These are phyloP conservation scores for Lycia hirtaria DNA, from an alignment of 2,888 invertebrate genomes.

Conservation along the genomic window DNA sequence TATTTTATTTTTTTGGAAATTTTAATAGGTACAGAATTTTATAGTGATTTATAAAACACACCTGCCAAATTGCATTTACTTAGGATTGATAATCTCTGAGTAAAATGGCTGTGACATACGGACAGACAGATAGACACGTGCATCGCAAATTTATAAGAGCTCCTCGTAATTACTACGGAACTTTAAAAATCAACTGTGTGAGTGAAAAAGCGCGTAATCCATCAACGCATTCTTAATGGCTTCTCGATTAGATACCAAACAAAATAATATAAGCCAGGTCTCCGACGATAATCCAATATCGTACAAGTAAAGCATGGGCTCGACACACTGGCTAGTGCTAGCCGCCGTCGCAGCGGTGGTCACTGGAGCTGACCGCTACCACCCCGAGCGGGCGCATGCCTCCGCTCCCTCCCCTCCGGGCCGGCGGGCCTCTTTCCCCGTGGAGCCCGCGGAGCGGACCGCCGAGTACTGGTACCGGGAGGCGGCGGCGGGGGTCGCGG, in stretches of 20 bases:
- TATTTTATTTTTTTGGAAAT: no score
- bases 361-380: constrained; percentile 33
- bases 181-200: no score
- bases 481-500: constrained; percentile 39
- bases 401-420: background rate
- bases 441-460: constrained; percentile 27
- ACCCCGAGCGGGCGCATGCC: constrained; percentile 1
- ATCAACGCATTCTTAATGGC: no score
- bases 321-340: constrained; percentile 13
- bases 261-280: constrained; percentile 24
- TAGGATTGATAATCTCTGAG: no score
- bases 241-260: constrained; percentile 31
- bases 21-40: no score
- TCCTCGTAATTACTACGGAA: no score
- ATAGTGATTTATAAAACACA: no score
- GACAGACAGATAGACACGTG: no score
- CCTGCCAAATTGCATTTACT: no score
- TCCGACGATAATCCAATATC: constrained; percentile 12
- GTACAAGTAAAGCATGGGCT: constrained; percentile 21
- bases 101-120: no score
- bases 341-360: constrained; percentile 7
- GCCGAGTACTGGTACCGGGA: constrained; percentile 40
- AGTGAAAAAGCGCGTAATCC: no score
- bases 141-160: no score
- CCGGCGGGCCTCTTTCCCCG: constrained; percentile 1